Conservation (phyloP, 2,797 vertebrate species). For the Leptodactylus fallax region DNA sequence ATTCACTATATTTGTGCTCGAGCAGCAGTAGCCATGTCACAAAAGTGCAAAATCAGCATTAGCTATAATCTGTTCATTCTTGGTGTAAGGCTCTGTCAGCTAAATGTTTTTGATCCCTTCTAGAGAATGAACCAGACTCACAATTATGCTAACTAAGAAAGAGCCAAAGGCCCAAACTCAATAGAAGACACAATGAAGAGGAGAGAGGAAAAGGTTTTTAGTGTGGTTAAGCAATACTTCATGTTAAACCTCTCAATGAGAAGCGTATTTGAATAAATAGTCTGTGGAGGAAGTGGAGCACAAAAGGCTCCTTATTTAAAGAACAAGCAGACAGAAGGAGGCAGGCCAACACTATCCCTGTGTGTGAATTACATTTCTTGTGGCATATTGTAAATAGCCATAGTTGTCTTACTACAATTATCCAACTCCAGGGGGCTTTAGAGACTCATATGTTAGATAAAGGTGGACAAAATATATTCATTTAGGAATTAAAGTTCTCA, state of each 20-base stretch:
- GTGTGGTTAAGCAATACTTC: conserved; percentile 29
- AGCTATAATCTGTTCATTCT: conserved; percentile 9
- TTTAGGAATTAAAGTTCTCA: not conserved
- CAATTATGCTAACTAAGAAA: conserved; percentile 25
- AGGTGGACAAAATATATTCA: not conserved
- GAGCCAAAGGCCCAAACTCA: conserved; percentile 25
- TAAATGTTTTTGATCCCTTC: conserved; percentile 38
- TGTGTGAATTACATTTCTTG: conserved; percentile 43
- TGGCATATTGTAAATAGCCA: conserved; percentile 40
- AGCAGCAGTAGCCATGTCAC: not conserved
- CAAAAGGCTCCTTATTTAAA: conserved; percentile 39
- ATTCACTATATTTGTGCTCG: not conserved
- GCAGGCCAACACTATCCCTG: conserved; percentile 34
- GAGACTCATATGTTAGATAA: not conserved
- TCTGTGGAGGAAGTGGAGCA: conserved; percentile 28
- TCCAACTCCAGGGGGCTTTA: conserved; percentile 27
- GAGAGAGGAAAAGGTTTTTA: conserved; percentile 35
- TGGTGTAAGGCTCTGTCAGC: conserved; percentile 7
- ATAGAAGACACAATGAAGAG: conserved; percentile 12
- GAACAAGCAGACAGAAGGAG: conserved; percentile 37
- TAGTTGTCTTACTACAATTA: conserved; percentile 42
- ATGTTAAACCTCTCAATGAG: conserved; percentile 44
- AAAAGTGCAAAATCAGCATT: conserved; percentile 35
- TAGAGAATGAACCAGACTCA: conserved; percentile 25
- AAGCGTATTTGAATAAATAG: conserved; percentile 35